A percentile compares a stretch with the other conserved stretches of the same genome.
phyloP scores from a whole-genome alignment of 1,140 invertebrate species.

The Cyphomyrmex costatus region DNA sequence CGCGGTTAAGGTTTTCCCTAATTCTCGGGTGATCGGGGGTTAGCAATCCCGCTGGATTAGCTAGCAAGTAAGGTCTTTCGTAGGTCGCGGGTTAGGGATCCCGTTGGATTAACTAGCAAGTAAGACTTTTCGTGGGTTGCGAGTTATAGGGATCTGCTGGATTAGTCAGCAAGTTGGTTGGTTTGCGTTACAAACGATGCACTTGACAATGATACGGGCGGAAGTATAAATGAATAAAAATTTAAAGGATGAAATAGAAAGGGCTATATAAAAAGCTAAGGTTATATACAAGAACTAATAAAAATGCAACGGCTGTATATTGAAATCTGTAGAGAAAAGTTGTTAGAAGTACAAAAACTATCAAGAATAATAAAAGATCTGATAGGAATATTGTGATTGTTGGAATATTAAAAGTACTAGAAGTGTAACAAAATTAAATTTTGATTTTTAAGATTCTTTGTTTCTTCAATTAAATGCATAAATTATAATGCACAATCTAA shows the following conservation, averaged over 20 bases:
- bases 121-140: not conserved
- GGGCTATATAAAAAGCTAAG: not conserved
- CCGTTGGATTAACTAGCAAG: not conserved
- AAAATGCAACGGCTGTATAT: not conserved
- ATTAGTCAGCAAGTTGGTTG: constrained; percentile 10
- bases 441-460: not conserved
- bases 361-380: no score
- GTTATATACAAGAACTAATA: not conserved
- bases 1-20: no score
- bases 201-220: not conserved
- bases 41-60: constrained; percentile 1
- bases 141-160: not conserved
- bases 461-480: not conserved
- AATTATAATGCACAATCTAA: not conserved
- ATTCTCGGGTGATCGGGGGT: not conserved
- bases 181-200: not conserved
- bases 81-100: not conserved
- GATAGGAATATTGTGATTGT: not conserved
- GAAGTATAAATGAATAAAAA: not conserved
- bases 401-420: not conserved
- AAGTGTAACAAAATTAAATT: not conserved
- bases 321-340: no score
- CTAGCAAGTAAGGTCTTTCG: not conserved
- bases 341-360: no score
- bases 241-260: not conserved